A percentile compares a stretch with the other conserved stretches of the same genome.
phyloP scores from a whole-genome alignment of 30 jellyfish, hydroid and myxozoan species.

The Morbakka virulenta region DNA sequence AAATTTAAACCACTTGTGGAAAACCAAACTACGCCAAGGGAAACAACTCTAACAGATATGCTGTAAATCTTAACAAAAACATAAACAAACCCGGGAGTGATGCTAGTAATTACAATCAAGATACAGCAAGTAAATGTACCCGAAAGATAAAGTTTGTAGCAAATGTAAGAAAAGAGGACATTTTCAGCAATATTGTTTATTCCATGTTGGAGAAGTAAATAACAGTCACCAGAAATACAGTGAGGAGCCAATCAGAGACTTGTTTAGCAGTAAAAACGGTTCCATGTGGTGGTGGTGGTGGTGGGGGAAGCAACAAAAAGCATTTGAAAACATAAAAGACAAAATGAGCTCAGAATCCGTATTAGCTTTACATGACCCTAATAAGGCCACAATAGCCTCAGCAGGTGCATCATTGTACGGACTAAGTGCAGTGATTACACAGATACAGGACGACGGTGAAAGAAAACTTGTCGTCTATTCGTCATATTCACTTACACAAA shows the following conservation, averaged over 20 bases:
- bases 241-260: slow-evolving; percentile 50
- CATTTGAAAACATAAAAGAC: slow-evolving; percentile 23
- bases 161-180: neutral
- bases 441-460: slow-evolving; percentile 20
- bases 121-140: too few species aligned
- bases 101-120: too few species aligned
- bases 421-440: slow-evolving; percentile 43
- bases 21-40: neutral
- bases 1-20: neutral
- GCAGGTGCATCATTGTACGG: slow-evolving; percentile 53
- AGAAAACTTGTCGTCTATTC: slow-evolving; percentile 35
- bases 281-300: slow-evolving; percentile 28
- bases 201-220: too few species aligned
- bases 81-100: neutral
- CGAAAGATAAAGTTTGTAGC: neutral
- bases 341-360: slow-evolving; percentile 4
- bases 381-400: slow-evolving; percentile 16
- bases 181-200: neutral
- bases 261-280: slow-evolving; percentile 13
- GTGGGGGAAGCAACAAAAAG: too few species aligned
- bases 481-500: slow-evolving; percentile 25
- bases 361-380: slow-evolving; percentile 3
- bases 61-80: neutral
- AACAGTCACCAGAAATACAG: too few species aligned
- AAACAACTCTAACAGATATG: neutral